Evolutionary conservation across 2,797 vertebrate species (phyloP), one percentile per base, ranked within the genome.

Genomic region (Neoniphon sammara): DNA sequence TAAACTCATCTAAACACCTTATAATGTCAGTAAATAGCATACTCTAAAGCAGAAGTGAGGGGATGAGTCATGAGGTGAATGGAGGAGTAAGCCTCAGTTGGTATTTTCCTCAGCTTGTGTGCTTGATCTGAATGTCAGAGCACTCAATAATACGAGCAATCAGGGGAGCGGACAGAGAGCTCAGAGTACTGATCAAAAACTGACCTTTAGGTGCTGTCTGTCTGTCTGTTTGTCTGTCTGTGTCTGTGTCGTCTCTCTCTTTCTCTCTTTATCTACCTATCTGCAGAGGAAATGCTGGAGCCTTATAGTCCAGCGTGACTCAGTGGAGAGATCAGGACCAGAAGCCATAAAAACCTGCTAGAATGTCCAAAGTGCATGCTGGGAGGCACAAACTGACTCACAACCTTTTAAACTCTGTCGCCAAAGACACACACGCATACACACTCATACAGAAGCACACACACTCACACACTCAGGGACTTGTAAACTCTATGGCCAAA

Each of bases 71-170:
- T 1, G 60, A 30, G 25, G 59, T 18, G 20, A 65, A 34, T 7
- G 12, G 23, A 55, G 30, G 34, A 58, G 31, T 18, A 58, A 70
- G 73, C 34, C 4, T 67, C 47, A 44, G 30, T 62, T 72, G 83
- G 75, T 57, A 53, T 56, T 80, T 84, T 53, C 57, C 42, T 60
- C 74, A 42, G 53, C 80, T n/a, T 72, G 68, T 81, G 62, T 64
- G 62, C 55, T 81, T 68, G 65, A 74, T 80, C 68, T 76, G 77
- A 88, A 82, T 80, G 87, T 89, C 87, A 85, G 70, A 77, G 67
- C 75, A 80, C 67, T 89, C 80, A 81, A 88, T 85, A 85, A 85
- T 36, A 69, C 21, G 27, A 63, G 77, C 59, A 61, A 80, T 79
- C 54, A 64, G 55, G 17, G 15, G 54, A 73, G 53, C 2, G 44